Percentiles rank a stretch among this genome's conserved stretches.
These are phyloP conservation scores for Psix sp. DNA, from an alignment of 1,140 invertebrate genomes.

Conservation along the genomic window DNA sequence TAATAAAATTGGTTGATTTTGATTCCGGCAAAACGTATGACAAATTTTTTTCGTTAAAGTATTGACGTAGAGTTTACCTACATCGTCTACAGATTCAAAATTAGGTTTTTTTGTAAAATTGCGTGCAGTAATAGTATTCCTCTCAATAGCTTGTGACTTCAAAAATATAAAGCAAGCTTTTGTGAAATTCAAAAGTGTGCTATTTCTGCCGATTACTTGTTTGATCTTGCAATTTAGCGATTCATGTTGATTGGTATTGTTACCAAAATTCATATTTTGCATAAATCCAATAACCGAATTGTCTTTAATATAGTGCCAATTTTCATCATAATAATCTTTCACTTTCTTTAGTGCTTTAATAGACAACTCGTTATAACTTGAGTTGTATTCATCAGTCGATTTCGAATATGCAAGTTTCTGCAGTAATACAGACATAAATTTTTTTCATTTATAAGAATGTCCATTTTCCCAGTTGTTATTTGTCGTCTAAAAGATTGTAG, in stretches of 20 bases:
- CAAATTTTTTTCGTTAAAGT: conserved; percentile 1
- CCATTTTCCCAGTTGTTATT: not conserved
- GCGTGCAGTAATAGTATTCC: not conserved
- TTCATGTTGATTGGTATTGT: conserved; percentile 34
- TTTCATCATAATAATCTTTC: conserved; percentile 40
- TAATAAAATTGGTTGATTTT: not conserved
- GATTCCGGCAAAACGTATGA: conserved; percentile 1
- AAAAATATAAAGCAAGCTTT: conserved; percentile 6
- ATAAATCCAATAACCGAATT: conserved; percentile 26
- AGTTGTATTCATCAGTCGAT: not conserved
- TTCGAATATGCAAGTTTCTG: conserved; percentile 27
- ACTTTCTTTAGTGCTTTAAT: conserved; percentile 1
- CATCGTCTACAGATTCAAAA: no score
- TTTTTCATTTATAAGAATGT: not conserved
- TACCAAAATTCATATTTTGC: conserved; percentile 13
- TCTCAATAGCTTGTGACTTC: conserved; percentile 4
- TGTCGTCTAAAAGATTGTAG: conserved; percentile 21
- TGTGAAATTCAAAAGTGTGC: not conserved
- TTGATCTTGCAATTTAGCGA: conserved; percentile 34
- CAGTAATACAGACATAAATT: conserved; percentile 9
- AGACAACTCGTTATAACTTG: conserved; percentile 10
- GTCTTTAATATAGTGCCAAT: conserved; percentile 31
- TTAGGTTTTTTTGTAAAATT: conserved; percentile 6
- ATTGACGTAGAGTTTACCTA: not conserved
- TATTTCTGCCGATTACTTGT: conserved; percentile 4